Conservation (phyloP, 2,888 invertebrate genomes). For the Euspilapteryx auroguttella region DNA sequence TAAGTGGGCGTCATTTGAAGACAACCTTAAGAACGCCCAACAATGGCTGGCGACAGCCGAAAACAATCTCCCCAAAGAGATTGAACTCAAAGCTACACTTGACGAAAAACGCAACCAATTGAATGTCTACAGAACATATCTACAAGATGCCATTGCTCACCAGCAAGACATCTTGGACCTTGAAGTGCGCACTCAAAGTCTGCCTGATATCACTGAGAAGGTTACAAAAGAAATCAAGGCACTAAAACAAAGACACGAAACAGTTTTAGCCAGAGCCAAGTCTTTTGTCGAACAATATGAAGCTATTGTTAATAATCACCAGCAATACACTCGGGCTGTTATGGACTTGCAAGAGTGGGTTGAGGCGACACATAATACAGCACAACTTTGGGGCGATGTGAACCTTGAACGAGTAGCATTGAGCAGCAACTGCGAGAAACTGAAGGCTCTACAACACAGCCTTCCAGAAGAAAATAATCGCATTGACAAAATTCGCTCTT, state of each 20-base stretch:
- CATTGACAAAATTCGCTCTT: slow-evolving; percentile 74
- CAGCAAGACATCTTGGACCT: slow-evolving; percentile 84
- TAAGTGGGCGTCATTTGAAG: slow-evolving; percentile 90
- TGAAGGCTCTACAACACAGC: slow-evolving; percentile 76
- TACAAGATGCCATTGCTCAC: slow-evolving; percentile 82
- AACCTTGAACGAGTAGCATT: slow-evolving; percentile 83
- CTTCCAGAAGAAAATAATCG: slow-evolving; percentile 86
- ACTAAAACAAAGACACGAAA: slow-evolving; percentile 72
- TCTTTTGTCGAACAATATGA: slow-evolving; percentile 84
- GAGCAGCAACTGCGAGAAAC: slow-evolving; percentile 83
- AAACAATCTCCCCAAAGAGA: slow-evolving; percentile 73
- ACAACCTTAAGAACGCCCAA: slow-evolving; percentile 76
- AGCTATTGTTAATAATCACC: slow-evolving; percentile 85
- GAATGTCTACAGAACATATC: slow-evolving; percentile 77
- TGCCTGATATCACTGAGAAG: slow-evolving; percentile 77
- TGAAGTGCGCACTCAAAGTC: slow-evolving; percentile 74
- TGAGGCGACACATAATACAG: slow-evolving; percentile 79
- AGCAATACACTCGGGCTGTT: slow-evolving; percentile 84
- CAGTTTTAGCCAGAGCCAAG: slow-evolving; percentile 70
- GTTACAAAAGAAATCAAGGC: slow-evolving; percentile 71
- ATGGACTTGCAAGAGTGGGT: slow-evolving; percentile 87
- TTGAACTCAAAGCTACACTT: slow-evolving; percentile 80
- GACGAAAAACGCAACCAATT: slow-evolving; percentile 91
- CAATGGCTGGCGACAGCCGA: slow-evolving; percentile 80
- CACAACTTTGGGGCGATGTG: slow-evolving; percentile 80